A percentile compares a stretch with the other conserved stretches of the same genome.
phyloP scores from a whole-genome alignment of 2,888 invertebrate genomes.

The Desoria tigrina region DNA sequence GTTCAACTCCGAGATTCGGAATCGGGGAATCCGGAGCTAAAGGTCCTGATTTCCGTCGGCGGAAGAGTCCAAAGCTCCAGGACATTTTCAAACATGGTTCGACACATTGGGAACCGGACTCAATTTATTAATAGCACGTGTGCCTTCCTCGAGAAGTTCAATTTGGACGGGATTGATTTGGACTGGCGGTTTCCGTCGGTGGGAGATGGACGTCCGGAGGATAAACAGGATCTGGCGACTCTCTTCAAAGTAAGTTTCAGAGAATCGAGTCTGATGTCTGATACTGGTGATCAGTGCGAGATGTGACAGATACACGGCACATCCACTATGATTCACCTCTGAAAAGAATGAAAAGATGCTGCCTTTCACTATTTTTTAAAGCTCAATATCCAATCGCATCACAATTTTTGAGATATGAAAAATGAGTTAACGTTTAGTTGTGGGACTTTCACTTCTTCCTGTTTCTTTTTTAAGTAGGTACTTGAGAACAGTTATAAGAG shows the following conservation, averaged over 20 bases:
- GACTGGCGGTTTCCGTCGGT: conserved; percentile 32
- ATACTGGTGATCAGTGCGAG: too few species aligned
- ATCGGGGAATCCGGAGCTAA: conserved; percentile 57
- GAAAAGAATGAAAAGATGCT: too few species aligned
- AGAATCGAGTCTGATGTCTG: too few species aligned
- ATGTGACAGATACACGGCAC: too few species aligned
- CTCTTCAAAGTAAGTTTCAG: conserved; percentile 56
- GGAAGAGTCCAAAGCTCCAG: conserved; percentile 60
- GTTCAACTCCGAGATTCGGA: conserved; percentile 57
- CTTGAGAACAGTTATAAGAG: too few species aligned
- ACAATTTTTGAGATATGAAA: too few species aligned
- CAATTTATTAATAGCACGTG: conserved; percentile 64
- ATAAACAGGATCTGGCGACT: conserved; percentile 58
- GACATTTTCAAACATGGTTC: conserved; percentile 58
- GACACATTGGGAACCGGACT: conserved; percentile 55
- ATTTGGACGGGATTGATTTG: conserved; percentile 34
- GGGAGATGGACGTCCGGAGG: conserved; percentile 58
- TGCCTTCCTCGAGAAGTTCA: conserved; percentile 58
- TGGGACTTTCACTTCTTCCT: too few species aligned
- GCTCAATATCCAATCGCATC: too few species aligned
- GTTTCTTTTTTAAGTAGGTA: too few species aligned
- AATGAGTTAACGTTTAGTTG: too few species aligned
- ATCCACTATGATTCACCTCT: too few species aligned
- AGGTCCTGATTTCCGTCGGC: conserved; percentile 60
- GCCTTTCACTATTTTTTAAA: too few species aligned